Conservation (phyloP, 1,140 invertebrate species). For the Ceratoteleas bidentatus region DNA sequence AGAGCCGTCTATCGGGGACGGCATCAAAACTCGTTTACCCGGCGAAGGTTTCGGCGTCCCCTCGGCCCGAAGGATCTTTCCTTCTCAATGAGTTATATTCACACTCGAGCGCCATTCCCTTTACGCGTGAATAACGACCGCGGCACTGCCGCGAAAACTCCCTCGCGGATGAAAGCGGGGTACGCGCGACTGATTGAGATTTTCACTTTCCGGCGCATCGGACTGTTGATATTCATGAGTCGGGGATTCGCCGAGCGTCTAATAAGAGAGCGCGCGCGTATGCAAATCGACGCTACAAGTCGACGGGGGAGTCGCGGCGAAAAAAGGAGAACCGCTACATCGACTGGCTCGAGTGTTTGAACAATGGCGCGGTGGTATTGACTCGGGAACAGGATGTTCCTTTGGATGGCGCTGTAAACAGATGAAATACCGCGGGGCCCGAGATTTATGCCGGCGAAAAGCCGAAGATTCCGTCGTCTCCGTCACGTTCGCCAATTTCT, state of each 20-base stretch:
- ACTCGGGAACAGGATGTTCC: slow-evolving; percentile 30
- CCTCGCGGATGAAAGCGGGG: slow-evolving; percentile 44
- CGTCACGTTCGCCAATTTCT: too few relatives aligned
- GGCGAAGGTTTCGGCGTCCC: slow-evolving; percentile 32
- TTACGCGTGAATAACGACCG: slow-evolving; percentile 64
- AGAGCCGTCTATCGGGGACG: slow-evolving; percentile 25
- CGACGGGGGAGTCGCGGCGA: background rate
- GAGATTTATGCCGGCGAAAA: too few relatives aligned
- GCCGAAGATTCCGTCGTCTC: too few relatives aligned
- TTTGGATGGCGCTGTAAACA: slow-evolving; percentile 24
- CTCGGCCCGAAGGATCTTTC: slow-evolving; percentile 55
- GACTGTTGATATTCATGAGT: slow-evolving; percentile 58
- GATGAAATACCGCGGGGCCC: slow-evolving; percentile 24
- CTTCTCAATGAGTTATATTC: slow-evolving; percentile 65
- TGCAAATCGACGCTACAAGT: slow-evolving; percentile 33
- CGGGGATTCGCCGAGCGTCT: slow-evolving; percentile 28
- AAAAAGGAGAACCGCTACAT: slow-evolving; percentile 38
- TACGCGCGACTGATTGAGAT: slow-evolving; percentile 61
- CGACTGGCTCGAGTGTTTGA: slow-evolving; percentile 20
- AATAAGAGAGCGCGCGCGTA: slow-evolving; percentile 44
- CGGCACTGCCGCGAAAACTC: slow-evolving; percentile 49
- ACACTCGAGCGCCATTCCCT: slow-evolving; percentile 60
- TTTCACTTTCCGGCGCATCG: slow-evolving; percentile 54
- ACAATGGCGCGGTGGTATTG: slow-evolving; percentile 36
- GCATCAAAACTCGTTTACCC: slow-evolving; percentile 54